Evolutionary conservation across 2,113 vertebrate species (phyloP).

Genomic region (Psammodynastes pulverulentus): DNA sequence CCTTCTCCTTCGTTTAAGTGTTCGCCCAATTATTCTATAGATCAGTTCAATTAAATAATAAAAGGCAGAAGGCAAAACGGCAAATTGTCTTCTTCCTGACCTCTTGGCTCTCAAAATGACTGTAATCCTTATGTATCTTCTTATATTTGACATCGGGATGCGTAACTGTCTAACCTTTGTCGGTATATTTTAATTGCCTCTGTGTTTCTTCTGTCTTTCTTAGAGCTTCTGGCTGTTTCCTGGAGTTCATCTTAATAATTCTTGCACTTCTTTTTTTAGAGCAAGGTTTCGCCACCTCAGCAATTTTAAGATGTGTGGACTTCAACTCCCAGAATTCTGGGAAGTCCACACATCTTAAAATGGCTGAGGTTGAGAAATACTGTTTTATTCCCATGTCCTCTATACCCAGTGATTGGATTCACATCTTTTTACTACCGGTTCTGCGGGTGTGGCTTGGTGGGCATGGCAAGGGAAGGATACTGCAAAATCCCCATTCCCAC

Average conservation of each 20-base stretch:
- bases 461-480: too few species aligned
- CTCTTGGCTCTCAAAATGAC: slow-evolving; percentile 36
- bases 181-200: slow-evolving; percentile 4
- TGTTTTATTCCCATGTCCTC: too few species aligned
- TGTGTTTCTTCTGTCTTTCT: slow-evolving; percentile 37
- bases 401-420: too few species aligned
- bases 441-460: too few species aligned
- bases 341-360: too few species aligned
- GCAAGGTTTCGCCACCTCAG: not conserved
- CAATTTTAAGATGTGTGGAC: not conserved
- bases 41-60: slow-evolving; percentile 42
- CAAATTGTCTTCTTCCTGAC: slow-evolving; percentile 39
- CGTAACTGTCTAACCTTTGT: slow-evolving; percentile 29
- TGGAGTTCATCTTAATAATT: slow-evolving; percentile 41
- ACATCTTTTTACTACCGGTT: too few species aligned
- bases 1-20: slow-evolving; percentile 41
- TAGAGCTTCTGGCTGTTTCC: slow-evolving; percentile 14
- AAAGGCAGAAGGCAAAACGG: slow-evolving; percentile 10
- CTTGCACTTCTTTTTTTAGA: not conserved
- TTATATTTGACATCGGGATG: slow-evolving; percentile 48
- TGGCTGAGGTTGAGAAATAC: too few species aligned
- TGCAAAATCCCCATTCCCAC: too few species aligned
- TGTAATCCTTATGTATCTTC: slow-evolving; percentile 41
- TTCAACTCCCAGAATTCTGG: not conserved
- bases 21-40: slow-evolving; percentile 49